Evolutionary conservation across 2,888 invertebrate species (phyloP), one percentile per base, ranked within the genome.

Genomic region (Epinotia ramella): DNA sequence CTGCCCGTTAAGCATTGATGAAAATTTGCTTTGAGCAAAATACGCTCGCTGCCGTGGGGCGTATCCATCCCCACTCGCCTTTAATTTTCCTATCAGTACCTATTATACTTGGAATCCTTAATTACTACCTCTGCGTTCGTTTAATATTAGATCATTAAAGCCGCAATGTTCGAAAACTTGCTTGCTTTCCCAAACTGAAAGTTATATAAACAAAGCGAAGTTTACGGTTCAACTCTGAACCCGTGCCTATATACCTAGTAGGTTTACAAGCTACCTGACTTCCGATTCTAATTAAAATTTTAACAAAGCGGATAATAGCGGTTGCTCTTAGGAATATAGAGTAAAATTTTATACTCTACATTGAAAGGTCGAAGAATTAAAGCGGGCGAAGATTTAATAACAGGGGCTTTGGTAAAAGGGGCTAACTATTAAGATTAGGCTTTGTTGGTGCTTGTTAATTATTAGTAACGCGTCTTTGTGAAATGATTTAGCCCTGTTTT

Each of bases 61-160:
- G 63, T 20, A 28, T 74, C 59, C 66, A 24, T 46, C 60, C 69
- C 70, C 77, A 63, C 64, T 60, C 82, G 86, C 86, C 84, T 87
- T 87, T 86, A 89, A 88, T 88, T 89, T 87, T 81, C 82, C 87
- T 87, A 89, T 90, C 88, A 88, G 87, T 88, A 40, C 40, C 40
- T 40, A 88, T 91, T 88, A 88, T 88, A 87, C 89, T 87, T 84
- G 83, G 89, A 90, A 92, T 92, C 90, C 88, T 89, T 94, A 94
- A 94, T 94, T 92, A 94, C 92, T 92, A 92, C 92, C 91, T 87
- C 87, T 87, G 86, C 90, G 91, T 92, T 90, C 92, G 89, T 93
- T 91, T 92, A 93, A 94, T 94, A 94, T 93, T 94, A 92, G 92
- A 94, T 94, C 93, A 94, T 93, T 94, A 93, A 93, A 94, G 90